Conservation (phyloP, 2,113 vertebrate genomes). For the Pituophis catenifer region DNA sequence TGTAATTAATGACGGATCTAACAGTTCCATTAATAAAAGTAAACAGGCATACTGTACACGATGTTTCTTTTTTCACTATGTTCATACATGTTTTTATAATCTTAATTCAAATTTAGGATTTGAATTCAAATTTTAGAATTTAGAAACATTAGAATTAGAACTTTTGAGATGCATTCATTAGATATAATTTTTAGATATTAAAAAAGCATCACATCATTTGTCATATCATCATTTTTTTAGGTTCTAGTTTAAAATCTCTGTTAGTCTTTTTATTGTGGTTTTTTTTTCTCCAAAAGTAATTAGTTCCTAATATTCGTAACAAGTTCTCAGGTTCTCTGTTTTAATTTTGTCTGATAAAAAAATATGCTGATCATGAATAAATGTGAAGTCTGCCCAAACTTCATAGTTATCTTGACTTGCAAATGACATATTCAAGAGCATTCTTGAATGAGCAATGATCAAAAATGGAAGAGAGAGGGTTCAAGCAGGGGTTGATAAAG, state of each 20-base stretch:
- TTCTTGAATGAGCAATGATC: background rate
- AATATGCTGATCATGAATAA: background rate
- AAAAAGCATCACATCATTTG: background rate
- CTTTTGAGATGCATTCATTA: background rate
- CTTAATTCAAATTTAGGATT: background rate
- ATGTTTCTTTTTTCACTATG: background rate
- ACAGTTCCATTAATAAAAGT: background rate
- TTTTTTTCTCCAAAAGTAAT: background rate
- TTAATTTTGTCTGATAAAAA: background rate
- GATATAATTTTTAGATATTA: background rate
- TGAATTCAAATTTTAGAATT: background rate
- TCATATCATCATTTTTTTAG: background rate
- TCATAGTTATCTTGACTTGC: background rate
- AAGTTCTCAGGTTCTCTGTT: background rate
- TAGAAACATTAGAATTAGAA: background rate
- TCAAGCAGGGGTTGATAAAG: background rate
- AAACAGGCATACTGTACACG: background rate
- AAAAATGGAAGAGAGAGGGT: background rate
- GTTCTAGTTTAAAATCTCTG: background rate
- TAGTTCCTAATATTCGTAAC: background rate
- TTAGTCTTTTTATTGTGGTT: background rate
- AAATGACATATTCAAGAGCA: background rate
- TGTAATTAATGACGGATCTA: background rate
- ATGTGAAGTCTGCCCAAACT: background rate
- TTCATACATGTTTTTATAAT: background rate